phyloP scores from a whole-genome alignment of 2,797 vertebrate species.

The Tenualosa ilisha region DNA sequence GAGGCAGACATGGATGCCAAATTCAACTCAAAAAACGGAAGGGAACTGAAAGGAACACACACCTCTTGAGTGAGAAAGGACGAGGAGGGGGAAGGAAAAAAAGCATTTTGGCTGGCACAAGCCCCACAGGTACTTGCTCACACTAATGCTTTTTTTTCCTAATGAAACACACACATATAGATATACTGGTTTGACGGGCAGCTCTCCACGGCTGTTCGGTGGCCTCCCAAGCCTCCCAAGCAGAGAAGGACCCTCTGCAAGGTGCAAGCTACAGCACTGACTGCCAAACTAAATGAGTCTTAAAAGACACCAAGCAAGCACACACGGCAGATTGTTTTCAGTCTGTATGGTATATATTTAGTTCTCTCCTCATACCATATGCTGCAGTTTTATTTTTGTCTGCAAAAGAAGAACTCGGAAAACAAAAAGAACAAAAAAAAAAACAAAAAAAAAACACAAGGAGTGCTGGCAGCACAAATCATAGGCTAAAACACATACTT shows the following conservation, averaged over 20 bases:
- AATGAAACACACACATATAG: conserved; percentile 83
- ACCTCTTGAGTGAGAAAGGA: conserved; percentile 73
- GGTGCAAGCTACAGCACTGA: not conserved
- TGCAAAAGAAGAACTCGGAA: not conserved
- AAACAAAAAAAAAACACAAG: not conserved
- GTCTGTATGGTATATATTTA: conserved; percentile 6
- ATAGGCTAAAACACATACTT: not conserved
- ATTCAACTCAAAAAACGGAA: conserved; percentile 69
- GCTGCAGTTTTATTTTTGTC: conserved; percentile 5
- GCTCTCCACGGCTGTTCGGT: conserved; percentile 59
- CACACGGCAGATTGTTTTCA: not conserved
- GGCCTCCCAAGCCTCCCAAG: not conserved
- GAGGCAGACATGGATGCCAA: conserved; percentile 82
- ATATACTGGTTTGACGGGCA: conserved; percentile 70
- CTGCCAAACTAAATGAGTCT: not conserved
- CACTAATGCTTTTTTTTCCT: conserved; percentile 82
- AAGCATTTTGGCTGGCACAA: conserved; percentile 81
- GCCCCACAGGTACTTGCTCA: conserved; percentile 73
- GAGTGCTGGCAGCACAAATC: conserved; percentile 5
- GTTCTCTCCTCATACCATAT: not conserved
- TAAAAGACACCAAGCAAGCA: not conserved
- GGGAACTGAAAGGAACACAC: conserved; percentile 73
- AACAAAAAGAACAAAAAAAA: not conserved
- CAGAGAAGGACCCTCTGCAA: not conserved
- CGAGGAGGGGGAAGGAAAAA: conserved; percentile 73